A percentile compares a stretch with the other conserved stretches of the same genome.
Evolutionary conservation across 2,797 vertebrate genomes (phyloP).

Genomic region (Hemitrygon akajei): DNA sequence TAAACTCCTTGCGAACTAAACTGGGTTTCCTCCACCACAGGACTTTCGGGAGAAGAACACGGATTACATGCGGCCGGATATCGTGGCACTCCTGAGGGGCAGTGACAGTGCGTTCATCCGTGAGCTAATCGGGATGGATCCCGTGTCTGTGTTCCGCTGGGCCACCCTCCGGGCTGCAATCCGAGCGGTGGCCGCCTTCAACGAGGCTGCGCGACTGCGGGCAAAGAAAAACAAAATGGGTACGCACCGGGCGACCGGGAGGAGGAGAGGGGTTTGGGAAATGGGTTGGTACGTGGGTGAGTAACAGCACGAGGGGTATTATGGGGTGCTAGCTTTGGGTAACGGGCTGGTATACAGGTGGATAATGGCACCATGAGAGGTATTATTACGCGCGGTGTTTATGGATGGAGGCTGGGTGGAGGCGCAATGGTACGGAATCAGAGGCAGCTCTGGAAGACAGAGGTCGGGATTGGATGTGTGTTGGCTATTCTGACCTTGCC

Average conservation of each 20-base stretch:
- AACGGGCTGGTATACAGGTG: too few species aligned
- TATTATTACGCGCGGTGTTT: background rate
- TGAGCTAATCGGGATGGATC: slow-evolving; percentile 92
- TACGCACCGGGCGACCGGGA: background rate
- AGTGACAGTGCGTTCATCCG: slow-evolving; percentile 85
- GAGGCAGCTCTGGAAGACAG: background rate
- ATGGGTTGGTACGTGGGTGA: too few species aligned
- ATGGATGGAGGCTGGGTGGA: too few species aligned
- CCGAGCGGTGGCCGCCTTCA: slow-evolving; percentile 78
- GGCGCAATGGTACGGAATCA: too few species aligned
- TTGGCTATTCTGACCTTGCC: background rate
- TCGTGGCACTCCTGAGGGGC: slow-evolving; percentile 83
- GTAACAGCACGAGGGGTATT: background rate
- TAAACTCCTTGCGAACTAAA: too few species aligned
- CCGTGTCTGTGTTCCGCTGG: slow-evolving; percentile 95
- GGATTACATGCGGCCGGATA: slow-evolving; percentile 95
- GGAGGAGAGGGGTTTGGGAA: background rate
- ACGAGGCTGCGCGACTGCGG: slow-evolving; percentile 73
- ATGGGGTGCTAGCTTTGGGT: too few species aligned
- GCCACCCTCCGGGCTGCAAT: slow-evolving; percentile 80
- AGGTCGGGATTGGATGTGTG: background rate
- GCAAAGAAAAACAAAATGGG: slow-evolving; percentile 65
- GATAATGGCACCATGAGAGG: background rate
- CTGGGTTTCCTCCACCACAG: slow-evolving; percentile 49
- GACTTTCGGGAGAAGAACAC: slow-evolving; percentile 98